A percentile compares a stretch with the other conserved stretches of the same genome.
Conservation (phyloP, 2,888 invertebrate genomes). For the Alviniconcha strummeri region DNA sequence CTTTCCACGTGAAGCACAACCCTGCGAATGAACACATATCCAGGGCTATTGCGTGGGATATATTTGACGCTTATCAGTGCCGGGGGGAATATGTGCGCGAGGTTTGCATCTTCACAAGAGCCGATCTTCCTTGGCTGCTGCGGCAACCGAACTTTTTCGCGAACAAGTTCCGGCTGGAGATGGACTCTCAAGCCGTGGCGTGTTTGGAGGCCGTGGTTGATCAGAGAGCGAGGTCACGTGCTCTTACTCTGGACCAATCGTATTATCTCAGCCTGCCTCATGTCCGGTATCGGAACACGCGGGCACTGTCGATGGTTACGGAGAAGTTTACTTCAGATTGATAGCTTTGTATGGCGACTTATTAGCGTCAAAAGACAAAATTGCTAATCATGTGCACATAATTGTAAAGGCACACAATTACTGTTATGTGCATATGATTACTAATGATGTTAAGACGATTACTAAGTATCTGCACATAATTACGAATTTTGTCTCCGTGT, state of each 20-base stretch:
- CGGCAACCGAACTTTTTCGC: slow-evolving; percentile 64
- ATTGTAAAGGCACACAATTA: no score
- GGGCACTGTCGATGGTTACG: no score
- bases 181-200: slow-evolving; percentile 34
- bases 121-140: slow-evolving; percentile 61
- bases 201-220: slow-evolving; percentile 36
- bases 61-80: slow-evolving; percentile 46
- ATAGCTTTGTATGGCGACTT: no score
- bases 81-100: slow-evolving; percentile 49
- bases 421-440: no score
- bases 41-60: slow-evolving; percentile 50
- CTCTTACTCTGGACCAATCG: neutral
- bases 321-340: no score
- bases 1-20: slow-evolving; percentile 47
- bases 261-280: slow-evolving; percentile 9
- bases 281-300: neutral
- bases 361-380: no score
- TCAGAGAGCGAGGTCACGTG: slow-evolving; percentile 10
- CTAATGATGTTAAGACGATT: no score
- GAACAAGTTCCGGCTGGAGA: slow-evolving; percentile 58
- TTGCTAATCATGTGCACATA: no score
- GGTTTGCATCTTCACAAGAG: slow-evolving; percentile 51
- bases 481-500: no score
- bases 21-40: slow-evolving; percentile 46
- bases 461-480: no score